Evolutionary conservation across 2,888 invertebrate genomes (phyloP).

Genomic region (Lymantria dispar): DNA sequence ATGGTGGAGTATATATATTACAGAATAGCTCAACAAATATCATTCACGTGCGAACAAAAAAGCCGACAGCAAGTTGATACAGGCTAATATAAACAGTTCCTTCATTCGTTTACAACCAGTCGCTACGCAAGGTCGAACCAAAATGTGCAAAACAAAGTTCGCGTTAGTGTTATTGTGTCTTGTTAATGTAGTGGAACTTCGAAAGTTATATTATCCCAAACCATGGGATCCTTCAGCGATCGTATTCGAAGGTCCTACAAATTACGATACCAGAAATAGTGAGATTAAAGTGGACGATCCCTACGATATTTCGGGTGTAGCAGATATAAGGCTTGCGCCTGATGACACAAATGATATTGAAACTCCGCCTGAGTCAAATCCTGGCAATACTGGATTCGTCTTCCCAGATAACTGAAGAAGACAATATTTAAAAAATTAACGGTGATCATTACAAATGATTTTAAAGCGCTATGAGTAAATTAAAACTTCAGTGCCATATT

Average conservation of each 20-base stretch:
- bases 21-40: constrained; percentile 18
- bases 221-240: constrained; percentile 47
- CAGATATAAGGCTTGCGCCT: constrained; percentile 31
- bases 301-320: constrained; percentile 28
- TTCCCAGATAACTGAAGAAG: constrained; percentile 37
- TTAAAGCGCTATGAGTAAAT: constrained; percentile 8
- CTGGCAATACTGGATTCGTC: constrained; percentile 9
- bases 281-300: constrained; percentile 38
- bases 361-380: not conserved
- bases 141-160: constrained; percentile 19
- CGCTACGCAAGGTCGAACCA: constrained; percentile 28
- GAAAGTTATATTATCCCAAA: constrained; percentile 41
- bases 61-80: constrained; percentile 8
- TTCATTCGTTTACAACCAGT: constrained; percentile 31
- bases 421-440: constrained; percentile 8
- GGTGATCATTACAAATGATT: constrained; percentile 14
- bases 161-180: constrained; percentile 21
- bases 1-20: constrained; percentile 20
- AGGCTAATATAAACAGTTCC: constrained; percentile 15
- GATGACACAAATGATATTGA: constrained; percentile 1
- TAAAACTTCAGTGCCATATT: constrained; percentile 20
- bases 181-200: constrained; percentile 19
- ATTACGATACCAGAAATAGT: constrained; percentile 20
- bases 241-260: constrained; percentile 59
- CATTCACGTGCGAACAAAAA: constrained; percentile 25